Percentiles rank a stretch among this genome's conserved stretches.
Conservation (phyloP, 2,113 vertebrate genomes). For the Tinamus guttatus region DNA sequence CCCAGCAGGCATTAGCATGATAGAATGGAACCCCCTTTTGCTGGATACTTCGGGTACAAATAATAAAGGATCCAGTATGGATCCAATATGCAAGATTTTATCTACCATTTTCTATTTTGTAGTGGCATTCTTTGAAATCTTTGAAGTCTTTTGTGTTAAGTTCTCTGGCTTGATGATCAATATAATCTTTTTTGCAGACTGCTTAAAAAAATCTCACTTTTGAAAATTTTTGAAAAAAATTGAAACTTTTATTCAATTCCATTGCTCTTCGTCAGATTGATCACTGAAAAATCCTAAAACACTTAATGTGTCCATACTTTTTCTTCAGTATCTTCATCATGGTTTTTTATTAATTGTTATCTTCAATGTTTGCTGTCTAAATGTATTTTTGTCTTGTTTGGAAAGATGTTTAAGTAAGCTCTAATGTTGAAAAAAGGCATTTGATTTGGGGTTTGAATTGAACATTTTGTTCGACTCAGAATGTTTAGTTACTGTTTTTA, state of each 20-base stretch:
- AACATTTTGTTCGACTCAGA: background rate
- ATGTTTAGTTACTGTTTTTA: conserved; percentile 46
- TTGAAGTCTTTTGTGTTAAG: background rate
- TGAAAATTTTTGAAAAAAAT: too few relatives aligned
- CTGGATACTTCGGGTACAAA: background rate
- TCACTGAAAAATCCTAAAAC: background rate
- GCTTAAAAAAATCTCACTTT: background rate
- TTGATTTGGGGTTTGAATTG: conserved; percentile 15
- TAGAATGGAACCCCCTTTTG: accelerated
- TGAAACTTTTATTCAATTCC: background rate
- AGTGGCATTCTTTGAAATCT: background rate
- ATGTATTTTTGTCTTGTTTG: background rate
- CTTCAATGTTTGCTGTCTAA: background rate
- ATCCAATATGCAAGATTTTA: background rate
- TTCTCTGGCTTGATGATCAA: background rate
- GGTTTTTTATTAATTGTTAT: background rate
- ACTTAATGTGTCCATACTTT: background rate
- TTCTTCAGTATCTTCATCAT: background rate
- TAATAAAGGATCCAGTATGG: background rate
- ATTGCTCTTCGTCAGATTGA: background rate
- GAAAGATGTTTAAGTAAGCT: background rate
- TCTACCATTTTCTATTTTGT: background rate
- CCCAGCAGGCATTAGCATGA: background rate
- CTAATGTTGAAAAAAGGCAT: background rate
- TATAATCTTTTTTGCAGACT: background rate